phyloP scores from a whole-genome alignment of 2,113 vertebrate genomes.

The Oncorhynchus masou region DNA sequence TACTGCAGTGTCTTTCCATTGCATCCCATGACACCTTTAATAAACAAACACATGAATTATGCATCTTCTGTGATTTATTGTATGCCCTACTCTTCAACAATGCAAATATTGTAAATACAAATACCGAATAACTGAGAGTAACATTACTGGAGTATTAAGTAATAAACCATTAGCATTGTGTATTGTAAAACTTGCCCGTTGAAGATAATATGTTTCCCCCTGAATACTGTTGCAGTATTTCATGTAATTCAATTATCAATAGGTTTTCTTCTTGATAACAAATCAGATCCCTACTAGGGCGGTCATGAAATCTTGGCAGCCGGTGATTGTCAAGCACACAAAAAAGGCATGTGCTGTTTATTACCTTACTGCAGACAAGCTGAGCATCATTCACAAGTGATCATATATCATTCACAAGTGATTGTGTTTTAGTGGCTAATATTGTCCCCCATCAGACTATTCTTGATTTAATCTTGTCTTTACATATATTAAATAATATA shows the following conservation, averaged over 20 bases:
- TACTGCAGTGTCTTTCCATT: conserved; percentile 11
- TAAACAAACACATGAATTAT: conserved; percentile 28
- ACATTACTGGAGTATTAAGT: too few species aligned
- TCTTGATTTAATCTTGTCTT: too few species aligned
- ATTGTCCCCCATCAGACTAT: too few species aligned
- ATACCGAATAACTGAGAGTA: not conserved
- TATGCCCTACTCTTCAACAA: not conserved
- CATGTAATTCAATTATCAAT: not conserved
- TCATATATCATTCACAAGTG: too few species aligned
- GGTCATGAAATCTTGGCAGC: too few species aligned
- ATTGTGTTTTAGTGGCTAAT: too few species aligned
- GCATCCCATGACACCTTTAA: conserved; percentile 1
- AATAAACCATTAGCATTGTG: not conserved
- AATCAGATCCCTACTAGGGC: too few species aligned
- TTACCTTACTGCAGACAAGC: too few species aligned
- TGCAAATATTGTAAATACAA: not conserved
- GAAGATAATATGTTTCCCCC: not conserved
- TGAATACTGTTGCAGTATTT: not conserved
- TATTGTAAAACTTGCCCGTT: not conserved
- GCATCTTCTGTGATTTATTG: conserved; percentile 3
- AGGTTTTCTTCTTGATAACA: not conserved
- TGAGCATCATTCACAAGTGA: too few species aligned
- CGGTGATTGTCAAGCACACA: too few species aligned
- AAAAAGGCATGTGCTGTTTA: too few species aligned
- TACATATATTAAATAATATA: too few species aligned